Conservation (phyloP, 2,888 invertebrate species). For the Dromius quadrimaculatus region DNA sequence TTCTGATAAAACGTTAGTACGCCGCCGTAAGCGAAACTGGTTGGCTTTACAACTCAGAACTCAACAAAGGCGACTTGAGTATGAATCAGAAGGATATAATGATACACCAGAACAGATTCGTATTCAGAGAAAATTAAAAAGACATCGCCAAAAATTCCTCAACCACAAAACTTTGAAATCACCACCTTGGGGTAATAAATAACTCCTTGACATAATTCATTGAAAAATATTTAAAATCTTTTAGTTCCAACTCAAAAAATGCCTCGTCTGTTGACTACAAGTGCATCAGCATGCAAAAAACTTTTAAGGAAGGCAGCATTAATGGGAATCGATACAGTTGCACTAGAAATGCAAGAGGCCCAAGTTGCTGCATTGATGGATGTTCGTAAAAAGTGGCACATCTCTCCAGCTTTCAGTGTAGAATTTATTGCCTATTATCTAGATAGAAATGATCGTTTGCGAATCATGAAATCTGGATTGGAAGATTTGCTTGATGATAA, state of each 20-base stretch:
- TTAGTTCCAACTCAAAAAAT: constrained; percentile 94
- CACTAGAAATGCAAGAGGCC: constrained; percentile 85
- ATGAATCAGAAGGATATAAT: constrained; percentile 73
- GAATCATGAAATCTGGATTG: constrained; percentile 81
- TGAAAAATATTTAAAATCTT: neutral
- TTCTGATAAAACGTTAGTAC: constrained; percentile 89
- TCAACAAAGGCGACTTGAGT: constrained; percentile 73
- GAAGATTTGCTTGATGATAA: constrained; percentile 82
- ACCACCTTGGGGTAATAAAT: constrained; percentile 84
- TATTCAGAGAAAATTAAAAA: constrained; percentile 84
- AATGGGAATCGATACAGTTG: constrained; percentile 89
- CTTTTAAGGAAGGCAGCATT: constrained; percentile 88
- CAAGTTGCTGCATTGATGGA: constrained; percentile 86
- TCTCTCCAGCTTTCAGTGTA: constrained; percentile 92
- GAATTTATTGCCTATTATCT: constrained; percentile 95
- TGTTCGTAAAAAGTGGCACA: constrained; percentile 93
- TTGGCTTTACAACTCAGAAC: constrained; percentile 87
- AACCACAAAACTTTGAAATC: constrained; percentile 79
- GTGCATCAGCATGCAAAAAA: constrained; percentile 87
- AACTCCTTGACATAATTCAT: constrained; percentile 44
- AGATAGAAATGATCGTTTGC: constrained; percentile 86
- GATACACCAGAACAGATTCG: constrained; percentile 78
- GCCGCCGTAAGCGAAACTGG: constrained; percentile 85
- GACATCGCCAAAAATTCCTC: constrained; percentile 87
- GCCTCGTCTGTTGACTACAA: constrained; percentile 90